phyloP scores from a whole-genome alignment of 2,113 vertebrate species.

The Clupea harengus region DNA sequence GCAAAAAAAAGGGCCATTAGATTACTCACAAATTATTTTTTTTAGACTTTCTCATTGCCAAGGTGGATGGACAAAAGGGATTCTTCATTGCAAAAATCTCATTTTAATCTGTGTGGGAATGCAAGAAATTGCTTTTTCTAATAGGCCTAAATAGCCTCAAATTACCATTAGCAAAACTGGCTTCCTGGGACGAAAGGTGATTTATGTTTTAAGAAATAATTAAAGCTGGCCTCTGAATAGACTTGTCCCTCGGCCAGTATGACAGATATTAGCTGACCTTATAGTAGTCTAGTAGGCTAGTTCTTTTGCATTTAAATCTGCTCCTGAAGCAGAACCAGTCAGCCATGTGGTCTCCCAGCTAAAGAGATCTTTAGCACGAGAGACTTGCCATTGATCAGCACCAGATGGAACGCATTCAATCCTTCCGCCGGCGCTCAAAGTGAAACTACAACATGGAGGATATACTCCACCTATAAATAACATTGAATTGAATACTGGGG shows the following conservation, averaged over 20 bases:
- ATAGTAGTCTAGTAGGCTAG: slow-evolving; percentile 64
- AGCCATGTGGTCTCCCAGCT: slow-evolving; percentile 47
- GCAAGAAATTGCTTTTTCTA: slow-evolving; percentile 46
- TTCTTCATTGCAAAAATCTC: slow-evolving; percentile 39
- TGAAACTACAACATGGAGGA: slow-evolving; percentile 48
- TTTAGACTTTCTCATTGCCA: slow-evolving; percentile 28
- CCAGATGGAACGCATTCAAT: slow-evolving; percentile 40
- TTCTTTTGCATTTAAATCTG: slow-evolving; percentile 68
- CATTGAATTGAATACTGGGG: slow-evolving; percentile 30
- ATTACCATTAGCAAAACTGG: slow-evolving; percentile 58
- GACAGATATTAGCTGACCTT: slow-evolving; percentile 71
- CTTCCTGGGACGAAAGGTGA: slow-evolving; percentile 60
- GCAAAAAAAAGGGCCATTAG: not conserved
- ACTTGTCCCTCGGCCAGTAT: slow-evolving; percentile 65
- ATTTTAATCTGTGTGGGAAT: slow-evolving; percentile 53
- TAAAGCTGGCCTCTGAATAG: slow-evolving; percentile 62
- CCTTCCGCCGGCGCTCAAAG: slow-evolving; percentile 40
- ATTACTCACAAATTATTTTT: not conserved
- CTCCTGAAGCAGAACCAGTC: slow-evolving; percentile 68
- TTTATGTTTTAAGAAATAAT: slow-evolving; percentile 71
- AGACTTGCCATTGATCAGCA: slow-evolving; percentile 45
- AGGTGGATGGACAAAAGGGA: slow-evolving; percentile 30
- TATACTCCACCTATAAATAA: slow-evolving; percentile 15
- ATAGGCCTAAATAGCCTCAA: slow-evolving; percentile 57
- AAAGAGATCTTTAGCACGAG: slow-evolving; percentile 38